These are phyloP conservation scores for Chloroceryle inda DNA, from an alignment of 2,797 vertebrate species.

Conservation along the genomic window DNA sequence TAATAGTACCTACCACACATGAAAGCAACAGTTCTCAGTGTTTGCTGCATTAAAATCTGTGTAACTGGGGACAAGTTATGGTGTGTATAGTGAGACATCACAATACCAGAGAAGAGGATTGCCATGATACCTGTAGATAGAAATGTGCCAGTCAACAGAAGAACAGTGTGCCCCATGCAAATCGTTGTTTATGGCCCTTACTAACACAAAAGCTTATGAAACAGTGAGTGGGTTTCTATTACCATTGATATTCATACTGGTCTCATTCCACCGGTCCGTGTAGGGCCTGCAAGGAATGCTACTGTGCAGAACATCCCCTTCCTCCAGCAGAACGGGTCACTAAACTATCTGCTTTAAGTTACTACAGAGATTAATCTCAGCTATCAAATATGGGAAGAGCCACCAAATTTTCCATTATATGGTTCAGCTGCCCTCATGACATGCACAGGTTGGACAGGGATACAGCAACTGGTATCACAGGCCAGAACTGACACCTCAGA, in stretches of 20 bases:
- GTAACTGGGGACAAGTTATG: slow-evolving; percentile 98
- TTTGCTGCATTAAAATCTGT: slow-evolving; percentile 99
- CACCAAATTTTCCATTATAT: not conserved
- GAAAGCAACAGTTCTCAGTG: slow-evolving; percentile 94
- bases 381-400: not conserved
- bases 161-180: not conserved
- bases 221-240: not conserved
- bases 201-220: not conserved
- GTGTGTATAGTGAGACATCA: slow-evolving; percentile 99
- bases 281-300: not conserved
- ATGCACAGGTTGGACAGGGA: not conserved
- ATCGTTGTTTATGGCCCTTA: not conserved
- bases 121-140: slow-evolving; percentile 93
- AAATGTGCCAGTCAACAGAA: not conserved
- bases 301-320: not conserved
- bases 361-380: not conserved
- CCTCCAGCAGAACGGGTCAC: not conserved
- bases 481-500: not conserved
- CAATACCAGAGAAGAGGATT: slow-evolving; percentile 97
- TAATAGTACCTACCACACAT: slow-evolving; percentile 90
- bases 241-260: not conserved
- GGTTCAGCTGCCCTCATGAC: not conserved
- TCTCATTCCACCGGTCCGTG: not conserved
- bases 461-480: not conserved
- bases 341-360: not conserved